Evolutionary conservation across 2,113 vertebrate genomes (phyloP).

Genomic region (Oxygymnocypris stewartii): DNA sequence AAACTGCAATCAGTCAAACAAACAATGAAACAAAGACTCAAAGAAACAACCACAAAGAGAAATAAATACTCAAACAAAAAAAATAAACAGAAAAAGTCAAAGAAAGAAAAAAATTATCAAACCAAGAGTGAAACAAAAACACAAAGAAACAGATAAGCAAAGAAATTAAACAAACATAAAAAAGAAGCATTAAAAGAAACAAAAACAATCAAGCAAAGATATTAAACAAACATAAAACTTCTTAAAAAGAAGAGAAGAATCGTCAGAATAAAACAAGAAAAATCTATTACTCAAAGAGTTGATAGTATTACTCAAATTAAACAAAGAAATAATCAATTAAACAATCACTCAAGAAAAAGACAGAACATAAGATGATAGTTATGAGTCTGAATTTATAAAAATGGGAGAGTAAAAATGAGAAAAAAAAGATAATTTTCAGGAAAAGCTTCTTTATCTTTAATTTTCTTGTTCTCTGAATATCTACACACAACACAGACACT

Average conservation of each 20-base stretch:
- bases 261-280: background rate
- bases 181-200: background rate
- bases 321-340: background rate
- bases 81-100: background rate
- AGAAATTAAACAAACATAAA: background rate
- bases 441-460: conserved; percentile 1
- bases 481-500: background rate
- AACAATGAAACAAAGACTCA: background rate
- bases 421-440: background rate
- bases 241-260: background rate
- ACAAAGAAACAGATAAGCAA: background rate
- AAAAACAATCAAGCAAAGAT: background rate
- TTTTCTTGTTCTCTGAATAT: background rate
- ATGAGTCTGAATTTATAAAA: background rate
- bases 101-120: background rate
- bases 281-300: no score
- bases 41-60: background rate
- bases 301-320: no score
- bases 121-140: background rate
- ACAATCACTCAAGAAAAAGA: background rate
- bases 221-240: background rate
- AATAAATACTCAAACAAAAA: background rate
- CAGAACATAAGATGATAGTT: background rate
- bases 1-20: background rate
- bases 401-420: background rate